Base-by-base conservation (phyloP, 1,140 invertebrate genomes). In the Drosophila ficusphila region DNA sequence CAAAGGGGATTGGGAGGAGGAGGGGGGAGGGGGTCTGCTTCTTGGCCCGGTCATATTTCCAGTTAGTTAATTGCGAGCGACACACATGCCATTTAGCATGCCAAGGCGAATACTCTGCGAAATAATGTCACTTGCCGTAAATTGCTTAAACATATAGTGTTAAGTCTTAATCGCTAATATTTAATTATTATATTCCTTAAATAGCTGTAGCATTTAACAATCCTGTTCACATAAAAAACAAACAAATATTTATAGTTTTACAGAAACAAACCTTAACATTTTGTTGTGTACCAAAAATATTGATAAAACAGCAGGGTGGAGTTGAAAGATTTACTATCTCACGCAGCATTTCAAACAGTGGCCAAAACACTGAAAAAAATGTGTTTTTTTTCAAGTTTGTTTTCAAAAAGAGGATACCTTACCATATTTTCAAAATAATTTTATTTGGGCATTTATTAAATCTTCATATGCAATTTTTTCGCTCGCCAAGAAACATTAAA, bases 1-100 rank as follows among this genome's bases (percentile, higher is more conserved):
- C 21, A 41, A 38, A 39, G 38, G 38, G 25, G 53, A 41, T 21
- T 11, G 4, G 21, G 19, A n/a, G 48, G 34, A 31, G 8, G 21
- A 3, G 42, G 18, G n/a, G 36, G 19, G 6, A n/a, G 27, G 12
- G 21, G 27, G 25, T 27, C 51, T 51, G 25, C 23, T 33, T 57
- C 31, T 61, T 31, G 36, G 39, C 33, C 42, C 52, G 54, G 33
- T 46, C 54, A 64, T 65, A 85, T 48, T 68, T 57, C 57, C 57
- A 52, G 57, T 3, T n/a, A 46, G 29, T 76, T 76, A 85, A 85
- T 85, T 79, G 60, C 70, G 44, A 36, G 52, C 44, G 52, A 54
- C 57, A 64, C 31, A 60, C 36, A 52, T 48, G 57, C 25, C 14
- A 44, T 33, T 14, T 8, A 33, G 8, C 21, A 11, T 14, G 29